Percentiles rank a stretch among this genome's conserved stretches.
phyloP scores from a whole-genome alignment of 2,797 vertebrate genomes.

The Poecilia velifera region DNA sequence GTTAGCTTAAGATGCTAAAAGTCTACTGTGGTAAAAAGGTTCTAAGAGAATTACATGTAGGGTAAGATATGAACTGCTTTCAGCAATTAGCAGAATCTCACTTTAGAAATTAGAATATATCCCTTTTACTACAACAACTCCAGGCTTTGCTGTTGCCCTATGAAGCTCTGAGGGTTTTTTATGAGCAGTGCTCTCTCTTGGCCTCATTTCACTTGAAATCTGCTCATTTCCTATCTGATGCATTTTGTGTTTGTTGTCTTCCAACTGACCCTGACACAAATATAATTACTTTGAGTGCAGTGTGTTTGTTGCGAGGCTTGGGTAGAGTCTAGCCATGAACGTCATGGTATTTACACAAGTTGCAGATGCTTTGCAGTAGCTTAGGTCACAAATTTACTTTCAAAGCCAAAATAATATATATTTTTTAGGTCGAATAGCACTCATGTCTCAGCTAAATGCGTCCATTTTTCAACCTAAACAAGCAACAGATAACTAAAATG shows the following conservation, averaged over 20 bases:
- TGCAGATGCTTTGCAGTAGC: conserved; percentile 18
- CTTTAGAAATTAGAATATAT: background rate
- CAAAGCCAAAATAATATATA: background rate
- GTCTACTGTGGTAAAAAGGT: background rate
- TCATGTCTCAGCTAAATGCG: background rate
- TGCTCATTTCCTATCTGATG: background rate
- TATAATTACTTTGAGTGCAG: conserved; percentile 9
- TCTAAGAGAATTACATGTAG: background rate
- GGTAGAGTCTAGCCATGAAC: background rate
- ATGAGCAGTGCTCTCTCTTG: background rate
- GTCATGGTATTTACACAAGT: conserved; percentile 9
- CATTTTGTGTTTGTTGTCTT: conserved; percentile 5
- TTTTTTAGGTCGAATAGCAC: background rate
- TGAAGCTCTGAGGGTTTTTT: conserved; percentile 7
- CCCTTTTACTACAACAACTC: background rate
- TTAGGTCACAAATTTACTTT: background rate
- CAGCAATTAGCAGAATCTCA: too few relatives aligned
- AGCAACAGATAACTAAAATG: background rate
- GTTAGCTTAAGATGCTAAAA: background rate
- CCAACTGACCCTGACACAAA: conserved; percentile 12
- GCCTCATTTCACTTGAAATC: background rate
- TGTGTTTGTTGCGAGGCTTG: background rate
- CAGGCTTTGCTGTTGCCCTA: conserved; percentile 3
- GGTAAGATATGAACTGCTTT: background rate
- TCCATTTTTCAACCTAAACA: conserved; percentile 9